Evolutionary conservation across 2,797 vertebrate genomes (phyloP).

Genomic region (Enteromius mattozi): DNA sequence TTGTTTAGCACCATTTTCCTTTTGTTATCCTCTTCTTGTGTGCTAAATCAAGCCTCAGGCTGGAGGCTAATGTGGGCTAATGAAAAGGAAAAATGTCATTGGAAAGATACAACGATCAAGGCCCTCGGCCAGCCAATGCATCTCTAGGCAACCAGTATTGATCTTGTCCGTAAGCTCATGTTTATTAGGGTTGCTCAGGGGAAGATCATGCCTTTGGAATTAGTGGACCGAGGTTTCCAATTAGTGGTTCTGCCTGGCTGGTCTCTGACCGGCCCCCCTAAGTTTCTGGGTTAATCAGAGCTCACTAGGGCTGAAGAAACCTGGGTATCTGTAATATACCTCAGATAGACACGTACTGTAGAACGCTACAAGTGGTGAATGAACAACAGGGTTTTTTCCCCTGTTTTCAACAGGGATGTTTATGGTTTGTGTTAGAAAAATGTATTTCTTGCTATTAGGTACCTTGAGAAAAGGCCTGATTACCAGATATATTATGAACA

Average conservation of each 20-base stretch:
- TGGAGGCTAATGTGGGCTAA: conserved; percentile 63
- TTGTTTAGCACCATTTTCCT: conserved; percentile 58
- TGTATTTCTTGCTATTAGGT: not conserved
- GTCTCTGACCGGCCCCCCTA: conserved; percentile 26
- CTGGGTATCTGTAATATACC: conserved; percentile 2
- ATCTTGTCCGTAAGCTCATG: conserved; percentile 57
- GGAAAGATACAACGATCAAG: conserved; percentile 43
- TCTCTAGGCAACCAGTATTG: conserved; percentile 61
- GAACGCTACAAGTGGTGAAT: not conserved
- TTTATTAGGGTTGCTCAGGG: conserved; percentile 55
- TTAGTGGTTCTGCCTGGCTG: conserved; percentile 56
- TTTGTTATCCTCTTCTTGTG: conserved; percentile 41
- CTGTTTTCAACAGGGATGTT: not conserved
- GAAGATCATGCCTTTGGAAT: conserved; percentile 64
- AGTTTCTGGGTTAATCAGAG: conserved; percentile 48
- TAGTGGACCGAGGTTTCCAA: conserved; percentile 58
- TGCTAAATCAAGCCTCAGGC: conserved; percentile 53
- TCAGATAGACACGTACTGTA: not conserved
- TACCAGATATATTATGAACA: not conserved
- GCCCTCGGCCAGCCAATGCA: conserved; percentile 40
- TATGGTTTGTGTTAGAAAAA: not conserved
- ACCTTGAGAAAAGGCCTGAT: not conserved
- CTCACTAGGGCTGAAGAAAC: conserved; percentile 24
- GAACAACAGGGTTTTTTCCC: not conserved
- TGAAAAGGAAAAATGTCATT: conserved; percentile 60